Percentiles rank a stretch among this genome's conserved stretches.
Conservation (phyloP, 1,140 invertebrate species). For the Gerris buenoi region DNA sequence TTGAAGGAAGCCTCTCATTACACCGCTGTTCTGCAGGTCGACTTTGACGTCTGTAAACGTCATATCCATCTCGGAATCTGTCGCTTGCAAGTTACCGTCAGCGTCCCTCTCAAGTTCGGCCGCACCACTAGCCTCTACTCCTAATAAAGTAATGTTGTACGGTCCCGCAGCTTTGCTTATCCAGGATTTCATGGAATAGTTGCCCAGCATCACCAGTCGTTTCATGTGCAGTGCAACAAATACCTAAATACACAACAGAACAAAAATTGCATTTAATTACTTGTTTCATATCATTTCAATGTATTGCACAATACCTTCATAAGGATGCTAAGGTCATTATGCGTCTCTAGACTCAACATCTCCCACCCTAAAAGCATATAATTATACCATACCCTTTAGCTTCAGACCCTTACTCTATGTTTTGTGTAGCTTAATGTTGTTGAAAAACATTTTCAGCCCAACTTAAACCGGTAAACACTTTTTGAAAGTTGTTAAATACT, state of each 20-base stretch:
- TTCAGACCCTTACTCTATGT: no score
- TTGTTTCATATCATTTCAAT: no score
- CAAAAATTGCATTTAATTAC: no score
- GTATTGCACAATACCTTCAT: no score
- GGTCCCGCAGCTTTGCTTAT: conserved; percentile 51
- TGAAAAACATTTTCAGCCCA: no score
- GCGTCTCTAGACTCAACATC: no score
- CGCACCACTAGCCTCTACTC: conserved; percentile 46
- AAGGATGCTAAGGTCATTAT: no score
- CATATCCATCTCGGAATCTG: conserved; percentile 62
- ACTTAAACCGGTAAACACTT: no score
- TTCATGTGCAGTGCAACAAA: conserved; percentile 22
- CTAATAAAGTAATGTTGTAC: conserved; percentile 54
- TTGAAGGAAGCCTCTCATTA: conserved; percentile 56
- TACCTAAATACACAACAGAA: conserved; percentile 19
- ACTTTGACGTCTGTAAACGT: conserved; percentile 56
- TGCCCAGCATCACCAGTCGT: conserved; percentile 46
- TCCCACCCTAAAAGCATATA: no score
- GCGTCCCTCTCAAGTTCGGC: conserved; percentile 50
- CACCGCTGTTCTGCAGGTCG: conserved; percentile 65
- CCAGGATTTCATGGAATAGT: conserved; percentile 56
- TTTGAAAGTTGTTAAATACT: no score
- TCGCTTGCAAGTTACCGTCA: conserved; percentile 54
- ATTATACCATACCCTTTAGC: no score
- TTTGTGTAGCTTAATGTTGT: no score